Evolutionary conservation across 92 coral and sea anemone species (phyloP), one percentile per base, ranked within the genome.

Genomic region (Parazoanthus darwini): DNA sequence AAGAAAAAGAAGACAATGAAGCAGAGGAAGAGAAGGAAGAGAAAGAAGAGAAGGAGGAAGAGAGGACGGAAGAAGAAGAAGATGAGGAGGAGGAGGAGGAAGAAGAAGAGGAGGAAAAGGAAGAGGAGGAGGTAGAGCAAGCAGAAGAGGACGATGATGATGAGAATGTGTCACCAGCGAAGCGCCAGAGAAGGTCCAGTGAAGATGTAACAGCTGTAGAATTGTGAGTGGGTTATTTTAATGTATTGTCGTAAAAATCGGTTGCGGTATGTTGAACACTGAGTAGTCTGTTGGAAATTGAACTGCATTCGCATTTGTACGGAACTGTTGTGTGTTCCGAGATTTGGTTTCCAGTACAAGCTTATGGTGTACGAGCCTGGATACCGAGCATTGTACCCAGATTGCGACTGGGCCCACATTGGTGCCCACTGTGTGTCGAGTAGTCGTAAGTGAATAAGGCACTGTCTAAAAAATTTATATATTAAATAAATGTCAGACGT

Each of bases 81-180:
- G 29, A 16, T 0, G 25, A 80, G 2, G 65, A 46, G 15, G 86
- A 67, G 39, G 66, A 43, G 13, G 14, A 46, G 5, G 77, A 67
- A 8, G 87, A 44, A 6, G 44, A 48, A 6, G 37, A 50, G 5
- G 82, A 29, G 8, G 35, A 78, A 33, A 22, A 48, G 36, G 82
- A 78, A 5, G 81, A 44, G 4, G 81, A 44, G 66, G 82, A 6
- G 65, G 18, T 43, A 11, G 59, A 3, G 10, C 26, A 39, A 3
- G 43, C 44, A 33, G 87, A 84, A 33, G n/a, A 70, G 14, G 78
- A 84, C 5, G 79, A 84, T 5, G 87, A 75, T 0, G 79, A 71
- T 3, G 87, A 84, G 20, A 48, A 71, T 26, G 67, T 70, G 36
- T 84, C 87, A 0, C 87, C 87, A n/a, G 87, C 87, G 50, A 84